Percentiles rank a stretch among this genome's conserved stretches.
Evolutionary conservation across 2,888 invertebrate species (phyloP).

Genomic region (Meiosimyza decipiens): DNA sequence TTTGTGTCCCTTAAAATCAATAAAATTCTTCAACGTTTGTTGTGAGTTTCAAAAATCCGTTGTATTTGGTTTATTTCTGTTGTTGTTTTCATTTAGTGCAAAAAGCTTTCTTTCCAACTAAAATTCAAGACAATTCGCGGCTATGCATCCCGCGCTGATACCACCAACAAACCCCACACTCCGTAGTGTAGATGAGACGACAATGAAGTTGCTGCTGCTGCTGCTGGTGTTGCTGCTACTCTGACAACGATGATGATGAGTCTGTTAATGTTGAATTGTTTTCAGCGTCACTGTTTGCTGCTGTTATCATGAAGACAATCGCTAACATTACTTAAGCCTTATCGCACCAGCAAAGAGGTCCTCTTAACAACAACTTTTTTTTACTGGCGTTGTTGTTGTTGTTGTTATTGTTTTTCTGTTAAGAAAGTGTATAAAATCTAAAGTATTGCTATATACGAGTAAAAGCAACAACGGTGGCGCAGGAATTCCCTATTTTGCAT

Average conservation of each 20-base stretch:
- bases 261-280: conserved; percentile 33
- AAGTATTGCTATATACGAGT: conserved; percentile 6
- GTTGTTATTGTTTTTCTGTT: conserved; percentile 1
- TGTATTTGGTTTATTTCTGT: not conserved
- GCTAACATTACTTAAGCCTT: conserved; percentile 39
- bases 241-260: conserved; percentile 4
- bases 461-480: conserved; percentile 17
- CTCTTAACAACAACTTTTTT: conserved; percentile 27
- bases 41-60: not conserved
- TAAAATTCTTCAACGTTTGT: not conserved
- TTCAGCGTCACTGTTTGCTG: conserved; percentile 10
- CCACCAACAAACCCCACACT: too few relatives aligned
- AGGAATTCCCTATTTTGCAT: too few relatives aligned
- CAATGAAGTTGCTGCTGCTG: too few relatives aligned
- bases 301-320: conserved; percentile 38
- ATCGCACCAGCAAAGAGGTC: conserved; percentile 29
- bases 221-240: too few relatives aligned
- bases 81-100: not conserved
- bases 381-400: conserved; percentile 1
- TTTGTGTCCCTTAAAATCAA: not conserved
- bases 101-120: too few relatives aligned
- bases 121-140: too few relatives aligned
- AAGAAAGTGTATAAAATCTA: too few relatives aligned
- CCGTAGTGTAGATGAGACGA: too few relatives aligned
- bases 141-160: too few relatives aligned